Conservation (phyloP, 1,140 invertebrate genomes). For the Zaprionus capensis region DNA sequence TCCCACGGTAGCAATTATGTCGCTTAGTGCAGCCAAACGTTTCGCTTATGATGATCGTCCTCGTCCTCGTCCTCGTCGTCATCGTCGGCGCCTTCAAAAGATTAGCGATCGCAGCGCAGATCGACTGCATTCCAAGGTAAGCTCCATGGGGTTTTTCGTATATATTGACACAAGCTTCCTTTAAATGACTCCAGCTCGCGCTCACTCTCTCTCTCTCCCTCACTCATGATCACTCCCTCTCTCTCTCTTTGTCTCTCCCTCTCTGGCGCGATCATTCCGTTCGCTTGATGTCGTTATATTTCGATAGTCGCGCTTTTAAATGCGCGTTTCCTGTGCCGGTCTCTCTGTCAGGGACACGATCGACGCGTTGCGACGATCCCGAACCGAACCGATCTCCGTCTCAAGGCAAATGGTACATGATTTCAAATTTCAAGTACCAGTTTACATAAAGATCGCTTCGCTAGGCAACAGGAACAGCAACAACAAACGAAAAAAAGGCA, state of each 20-base stretch:
- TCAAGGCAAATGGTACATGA: constrained; percentile 83
- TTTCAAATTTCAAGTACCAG: constrained; percentile 83
- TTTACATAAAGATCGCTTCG: constrained; percentile 73
- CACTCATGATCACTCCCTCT: constrained; percentile 2
- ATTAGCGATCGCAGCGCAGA: constrained; percentile 44
- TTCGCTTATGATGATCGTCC: constrained; percentile 54
- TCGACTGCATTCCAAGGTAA: constrained; percentile 68
- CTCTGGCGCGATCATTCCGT: constrained; percentile 5
- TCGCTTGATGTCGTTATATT: constrained; percentile 75
- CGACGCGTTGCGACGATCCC: constrained; percentile 26
- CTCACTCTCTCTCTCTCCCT: not conserved
- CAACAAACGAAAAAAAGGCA: constrained; percentile 11
- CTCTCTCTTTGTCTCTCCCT: not conserved
- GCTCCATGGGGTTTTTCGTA: constrained; percentile 52
- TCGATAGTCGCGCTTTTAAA: constrained; percentile 80
- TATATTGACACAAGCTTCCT: constrained; percentile 78
- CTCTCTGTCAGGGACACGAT: constrained; percentile 74
- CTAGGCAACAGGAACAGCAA: constrained; percentile 32
- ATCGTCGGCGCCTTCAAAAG: constrained; percentile 76
- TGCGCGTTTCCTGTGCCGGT: constrained; percentile 78
- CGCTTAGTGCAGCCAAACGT: constrained; percentile 70
- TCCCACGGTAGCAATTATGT: constrained; percentile 82
- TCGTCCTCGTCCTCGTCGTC: constrained; percentile 39
- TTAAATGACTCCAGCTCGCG: constrained; percentile 46
- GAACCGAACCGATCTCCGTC: constrained; percentile 27